phyloP scores from a whole-genome alignment of 2,113 vertebrate genomes.

The Erythrolamprus reginae region DNA sequence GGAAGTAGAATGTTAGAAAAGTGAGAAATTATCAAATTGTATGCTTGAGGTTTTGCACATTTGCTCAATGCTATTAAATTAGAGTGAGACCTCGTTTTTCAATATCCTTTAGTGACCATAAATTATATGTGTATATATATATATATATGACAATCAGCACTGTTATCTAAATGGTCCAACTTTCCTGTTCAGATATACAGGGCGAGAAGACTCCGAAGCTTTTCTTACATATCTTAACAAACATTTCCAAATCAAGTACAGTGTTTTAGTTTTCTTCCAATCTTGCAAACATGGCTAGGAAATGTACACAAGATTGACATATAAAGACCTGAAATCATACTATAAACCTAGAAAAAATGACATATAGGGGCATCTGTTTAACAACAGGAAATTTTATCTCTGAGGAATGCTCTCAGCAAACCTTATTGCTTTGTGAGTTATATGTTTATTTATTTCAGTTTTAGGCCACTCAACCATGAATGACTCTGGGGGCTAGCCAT shows the following conservation, averaged over 20 bases:
- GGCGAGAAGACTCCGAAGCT: background rate
- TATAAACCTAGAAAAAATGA: background rate
- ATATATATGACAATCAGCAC: background rate
- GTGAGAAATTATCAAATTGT: slow-evolving; percentile 32
- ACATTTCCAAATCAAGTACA: background rate
- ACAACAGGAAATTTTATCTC: background rate
- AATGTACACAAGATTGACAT: background rate
- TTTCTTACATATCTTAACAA: background rate
- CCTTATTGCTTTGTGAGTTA: background rate
- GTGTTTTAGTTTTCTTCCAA: background rate
- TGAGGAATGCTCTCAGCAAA: slow-evolving; percentile 12
- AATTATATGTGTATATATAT: background rate
- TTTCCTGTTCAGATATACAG: background rate
- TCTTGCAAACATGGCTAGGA: rapidly evolving
- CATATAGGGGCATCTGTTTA: background rate
- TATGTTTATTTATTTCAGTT: background rate
- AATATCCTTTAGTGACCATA: background rate
- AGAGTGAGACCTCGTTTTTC: background rate
- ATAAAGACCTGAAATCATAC: background rate
- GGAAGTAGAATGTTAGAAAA: background rate
- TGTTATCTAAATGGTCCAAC: background rate
- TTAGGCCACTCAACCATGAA: background rate
- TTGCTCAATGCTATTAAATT: background rate
- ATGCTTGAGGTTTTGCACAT: slow-evolving; percentile 8
- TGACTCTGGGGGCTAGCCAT: background rate